Conservation (phyloP, 2,888 invertebrate species). For the Anagyrus pseudococci region DNA sequence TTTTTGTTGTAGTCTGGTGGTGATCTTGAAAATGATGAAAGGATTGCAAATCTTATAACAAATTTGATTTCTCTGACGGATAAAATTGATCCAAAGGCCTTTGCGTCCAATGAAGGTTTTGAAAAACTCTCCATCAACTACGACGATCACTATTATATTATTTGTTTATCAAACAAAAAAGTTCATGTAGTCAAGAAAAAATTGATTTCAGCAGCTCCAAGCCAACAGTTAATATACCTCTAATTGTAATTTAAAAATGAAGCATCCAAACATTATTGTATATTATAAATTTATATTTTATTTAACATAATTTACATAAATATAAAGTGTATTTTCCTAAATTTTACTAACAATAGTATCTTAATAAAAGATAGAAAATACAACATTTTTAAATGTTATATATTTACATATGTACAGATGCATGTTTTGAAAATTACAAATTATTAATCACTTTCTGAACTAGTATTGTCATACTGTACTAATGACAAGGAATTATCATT, state of each 20-base stretch:
- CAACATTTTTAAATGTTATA: not conserved
- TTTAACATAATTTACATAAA: not conserved
- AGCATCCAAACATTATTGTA: not conserved
- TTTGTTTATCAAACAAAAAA: constrained; percentile 87
- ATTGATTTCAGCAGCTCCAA: constrained; percentile 29
- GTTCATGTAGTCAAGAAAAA: constrained; percentile 80
- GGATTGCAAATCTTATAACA: constrained; percentile 79
- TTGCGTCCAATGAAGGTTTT: constrained; percentile 75
- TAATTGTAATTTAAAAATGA: constrained; percentile 24
- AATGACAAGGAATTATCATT: constrained; percentile 43
- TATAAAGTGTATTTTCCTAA: not conserved
- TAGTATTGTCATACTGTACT: constrained; percentile 57
- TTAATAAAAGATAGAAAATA: not conserved
- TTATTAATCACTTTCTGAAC: constrained; percentile 55
- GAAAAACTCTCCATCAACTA: constrained; percentile 85
- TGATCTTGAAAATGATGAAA: constrained; percentile 89
- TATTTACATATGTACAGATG: constrained; percentile 44
- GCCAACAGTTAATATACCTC: constrained; percentile 44
- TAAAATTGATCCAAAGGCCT: constrained; percentile 74
- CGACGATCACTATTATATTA: constrained; percentile 83
- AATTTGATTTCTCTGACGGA: constrained; percentile 76
- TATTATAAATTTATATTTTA: not conserved
- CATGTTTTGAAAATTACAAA: constrained; percentile 25
- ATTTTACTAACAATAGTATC: not conserved
- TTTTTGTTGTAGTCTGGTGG: constrained; percentile 73